These are phyloP conservation scores for Collichthys lucidus DNA, from an alignment of 2,113 vertebrate genomes.

Conservation along the genomic window DNA sequence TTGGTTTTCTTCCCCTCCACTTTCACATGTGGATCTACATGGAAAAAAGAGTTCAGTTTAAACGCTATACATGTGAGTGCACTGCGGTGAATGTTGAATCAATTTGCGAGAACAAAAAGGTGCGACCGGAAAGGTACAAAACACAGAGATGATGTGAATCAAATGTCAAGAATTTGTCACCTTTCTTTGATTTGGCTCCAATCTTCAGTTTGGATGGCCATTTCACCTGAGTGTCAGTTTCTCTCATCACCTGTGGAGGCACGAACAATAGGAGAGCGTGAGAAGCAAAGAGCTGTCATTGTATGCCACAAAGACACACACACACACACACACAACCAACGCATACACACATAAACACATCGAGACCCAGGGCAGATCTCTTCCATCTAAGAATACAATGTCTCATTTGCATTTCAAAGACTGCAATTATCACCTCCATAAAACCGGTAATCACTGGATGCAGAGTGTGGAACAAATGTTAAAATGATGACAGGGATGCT, in stretches of 20 bases:
- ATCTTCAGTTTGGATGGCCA: slow-evolving; percentile 89
- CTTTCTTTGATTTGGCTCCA: slow-evolving; percentile 88
- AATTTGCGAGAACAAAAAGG: neutral
- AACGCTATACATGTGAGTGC: neutral
- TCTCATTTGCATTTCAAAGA: slow-evolving; percentile 72
- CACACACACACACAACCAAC: slow-evolving; percentile 14
- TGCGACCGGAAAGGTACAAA: neutral
- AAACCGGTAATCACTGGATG: slow-evolving; percentile 60
- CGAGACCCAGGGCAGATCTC: slow-evolving; percentile 32
- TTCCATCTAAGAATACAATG: slow-evolving; percentile 54
- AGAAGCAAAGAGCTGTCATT: slow-evolving; percentile 41
- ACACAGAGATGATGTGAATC: neutral
- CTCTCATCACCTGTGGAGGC: slow-evolving; percentile 83
- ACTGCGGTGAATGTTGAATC: neutral
- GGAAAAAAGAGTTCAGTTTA: slow-evolving; percentile 3
- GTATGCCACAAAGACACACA: slow-evolving; percentile 18
- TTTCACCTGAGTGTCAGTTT: slow-evolving; percentile 87
- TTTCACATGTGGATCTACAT: slow-evolving; percentile 86
- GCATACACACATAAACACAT: slow-evolving; percentile 14
- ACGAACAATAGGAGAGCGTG: slow-evolving; percentile 40
- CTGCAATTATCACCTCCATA: slow-evolving; percentile 57
- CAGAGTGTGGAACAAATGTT: slow-evolving; percentile 42
- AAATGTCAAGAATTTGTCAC: slow-evolving; percentile 57
- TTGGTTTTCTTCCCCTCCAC: slow-evolving; percentile 82
- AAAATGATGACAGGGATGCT: slow-evolving; percentile 13